Evolutionary conservation across 2,113 vertebrate genomes (phyloP), one percentile per base, ranked within the genome.

Genomic region (Pungitius pungitius): DNA sequence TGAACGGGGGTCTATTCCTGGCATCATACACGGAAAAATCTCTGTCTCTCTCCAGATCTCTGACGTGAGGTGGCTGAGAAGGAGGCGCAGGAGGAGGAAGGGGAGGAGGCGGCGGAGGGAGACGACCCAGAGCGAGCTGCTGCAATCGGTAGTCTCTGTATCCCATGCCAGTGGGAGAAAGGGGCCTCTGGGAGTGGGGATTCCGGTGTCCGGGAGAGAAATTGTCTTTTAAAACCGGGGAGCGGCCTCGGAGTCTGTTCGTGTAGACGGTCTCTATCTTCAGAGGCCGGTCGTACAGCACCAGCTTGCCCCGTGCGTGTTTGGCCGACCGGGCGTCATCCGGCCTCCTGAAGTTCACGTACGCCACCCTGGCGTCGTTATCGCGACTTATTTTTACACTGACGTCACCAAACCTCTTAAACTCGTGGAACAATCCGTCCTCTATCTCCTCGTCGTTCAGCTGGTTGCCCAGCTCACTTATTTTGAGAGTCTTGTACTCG

Each of bases 401-500:
- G 20, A 99, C 97, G 64, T 99, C 97, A 0, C 97, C 97, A 55
- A 99, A 99, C 60, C 96, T 96, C 75, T 97, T 99, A 66, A 99
- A 99, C 91, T 99, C 97, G 63, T 97, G 97, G 57, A 99, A 99
- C 0, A 99, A 91, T 0, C 97, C 97, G 82, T 99, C 97, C 85
- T 99, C 97, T 69, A 99, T 94, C 20, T 97, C 96, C 79, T 97
- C 97, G 88, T 99, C 97, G 82, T 95, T 98, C 61, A 99, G 84
- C 89, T 95, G 96, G 3, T 96, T 96, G 82, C 97, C 97, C 84
- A 99, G 87, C 75, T 96, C 96, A 72, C 97, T 98, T 49, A 99
- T 98, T 88, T 97, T 97, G 8, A 99, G 92, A 8, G 97, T 98
- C 89, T 96, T 98, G 93, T 99, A 97, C 92, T 98, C 97, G 74